Percentiles rank a stretch among this genome's conserved stretches.
phyloP scores from a whole-genome alignment of 2,888 invertebrate species.

The Eurois occulta region DNA sequence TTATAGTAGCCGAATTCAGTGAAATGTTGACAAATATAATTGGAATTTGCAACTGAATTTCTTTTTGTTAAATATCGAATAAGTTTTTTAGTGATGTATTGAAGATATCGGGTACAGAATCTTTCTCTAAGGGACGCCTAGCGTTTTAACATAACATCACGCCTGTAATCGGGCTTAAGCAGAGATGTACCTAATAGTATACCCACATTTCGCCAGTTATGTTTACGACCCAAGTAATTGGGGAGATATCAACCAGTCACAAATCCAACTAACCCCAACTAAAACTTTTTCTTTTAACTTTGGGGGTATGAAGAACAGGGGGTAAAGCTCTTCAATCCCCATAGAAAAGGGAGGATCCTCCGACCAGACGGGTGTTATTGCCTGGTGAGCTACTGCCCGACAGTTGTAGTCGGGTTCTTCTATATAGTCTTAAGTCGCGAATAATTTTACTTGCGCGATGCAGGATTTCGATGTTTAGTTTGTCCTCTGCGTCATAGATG shows the following conservation, averaged over 20 bases:
- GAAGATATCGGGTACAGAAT: background rate
- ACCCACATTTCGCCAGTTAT: background rate
- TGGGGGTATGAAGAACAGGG: too few species aligned
- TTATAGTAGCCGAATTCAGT: background rate
- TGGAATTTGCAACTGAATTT: background rate
- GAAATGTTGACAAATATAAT: background rate
- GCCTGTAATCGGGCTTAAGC: background rate
- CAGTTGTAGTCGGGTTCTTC: too few species aligned
- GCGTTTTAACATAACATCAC: background rate
- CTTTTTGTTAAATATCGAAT: background rate
- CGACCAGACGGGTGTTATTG: too few species aligned
- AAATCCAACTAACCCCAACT: background rate
- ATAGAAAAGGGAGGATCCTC: too few species aligned
- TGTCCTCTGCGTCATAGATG: too few species aligned
- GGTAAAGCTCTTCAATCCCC: too few species aligned
- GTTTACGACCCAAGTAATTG: background rate
- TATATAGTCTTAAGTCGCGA: too few species aligned
- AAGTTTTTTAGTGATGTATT: background rate
- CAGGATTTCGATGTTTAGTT: too few species aligned
- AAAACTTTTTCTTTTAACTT: background rate
- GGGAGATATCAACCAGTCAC: background rate
- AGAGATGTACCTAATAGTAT: background rate
- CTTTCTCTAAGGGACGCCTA: background rate
- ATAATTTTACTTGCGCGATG: too few species aligned
- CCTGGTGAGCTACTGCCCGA: too few species aligned